Percentiles rank a stretch among this genome's conserved stretches.
Evolutionary conservation across 92 coral and sea anemone genomes (phyloP).

Genomic region (Scolanthus callimorphus): DNA sequence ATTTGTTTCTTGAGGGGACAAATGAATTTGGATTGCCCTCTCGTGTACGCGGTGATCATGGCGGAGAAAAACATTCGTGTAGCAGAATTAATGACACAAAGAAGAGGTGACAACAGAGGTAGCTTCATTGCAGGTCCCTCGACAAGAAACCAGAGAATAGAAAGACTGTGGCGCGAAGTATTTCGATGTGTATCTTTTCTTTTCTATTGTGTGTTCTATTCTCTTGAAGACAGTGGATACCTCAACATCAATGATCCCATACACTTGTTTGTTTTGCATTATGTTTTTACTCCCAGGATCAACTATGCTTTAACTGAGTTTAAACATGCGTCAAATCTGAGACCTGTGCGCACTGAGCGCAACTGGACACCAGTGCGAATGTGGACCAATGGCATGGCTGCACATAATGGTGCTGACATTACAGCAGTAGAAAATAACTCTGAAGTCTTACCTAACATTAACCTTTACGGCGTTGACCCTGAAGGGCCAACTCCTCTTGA

Average conservation of each 20-base stretch:
- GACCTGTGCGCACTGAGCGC: conserved; percentile 49
- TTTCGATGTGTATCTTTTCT: conserved; percentile 31
- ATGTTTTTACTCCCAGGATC: conserved; percentile 5
- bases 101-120: conserved; percentile 34
- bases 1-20: conserved; percentile 32
- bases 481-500: conserved; percentile 8
- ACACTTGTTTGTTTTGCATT: conserved; percentile 37
- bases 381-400: conserved; percentile 50
- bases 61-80: conserved; percentile 34
- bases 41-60: conserved; percentile 25
- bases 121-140: conserved; percentile 49
- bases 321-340: conserved; percentile 8
- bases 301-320: conserved; percentile 4
- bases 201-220: conserved; percentile 54
- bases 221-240: conserved; percentile 63
- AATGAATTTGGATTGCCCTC: conserved; percentile 39
- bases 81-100: conserved; percentile 40
- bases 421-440: conserved; percentile 12
- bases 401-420: conserved; percentile 14
- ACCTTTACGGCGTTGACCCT: conserved; percentile 31
- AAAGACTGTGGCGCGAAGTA: conserved; percentile 46
- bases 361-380: conserved; percentile 54
- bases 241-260: conserved; percentile 51
- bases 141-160: conserved; percentile 41
- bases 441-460: conserved; percentile 12